Evolutionary conservation across 1,140 invertebrate genomes (phyloP).

Genomic region (Cherax quadricarinatus): DNA sequence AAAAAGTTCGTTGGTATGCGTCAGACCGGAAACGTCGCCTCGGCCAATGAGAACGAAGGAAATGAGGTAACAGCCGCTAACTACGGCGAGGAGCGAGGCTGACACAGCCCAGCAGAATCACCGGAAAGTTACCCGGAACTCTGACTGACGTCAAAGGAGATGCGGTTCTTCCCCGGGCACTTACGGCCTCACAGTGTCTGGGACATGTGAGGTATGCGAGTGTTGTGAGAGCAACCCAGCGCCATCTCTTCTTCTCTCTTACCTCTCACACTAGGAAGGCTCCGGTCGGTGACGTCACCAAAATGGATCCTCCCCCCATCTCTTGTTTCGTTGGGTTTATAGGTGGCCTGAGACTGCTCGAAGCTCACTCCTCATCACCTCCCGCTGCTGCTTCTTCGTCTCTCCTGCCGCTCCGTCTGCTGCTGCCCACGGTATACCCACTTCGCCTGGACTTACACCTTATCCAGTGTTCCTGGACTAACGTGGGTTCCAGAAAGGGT

Average conservation of each 20-base stretch:
- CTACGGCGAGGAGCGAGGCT: background rate
- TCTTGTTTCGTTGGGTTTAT: background rate
- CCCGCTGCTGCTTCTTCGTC: no score
- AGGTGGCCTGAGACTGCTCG: background rate
- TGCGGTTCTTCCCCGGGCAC: background rate
- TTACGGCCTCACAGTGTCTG: background rate
- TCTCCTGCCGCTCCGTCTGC: no score
- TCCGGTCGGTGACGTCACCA: background rate
- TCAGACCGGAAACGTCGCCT: no score
- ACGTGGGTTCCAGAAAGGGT: no score
- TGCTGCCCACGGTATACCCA: no score
- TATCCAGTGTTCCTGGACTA: no score
- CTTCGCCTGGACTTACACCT: no score
- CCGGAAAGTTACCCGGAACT: background rate
- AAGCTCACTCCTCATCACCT: background rate
- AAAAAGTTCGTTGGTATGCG: no score
- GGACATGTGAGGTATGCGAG: background rate
- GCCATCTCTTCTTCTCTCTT: background rate
- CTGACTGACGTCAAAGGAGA: background rate
- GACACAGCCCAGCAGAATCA: background rate
- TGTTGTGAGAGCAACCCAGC: background rate
- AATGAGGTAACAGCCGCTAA: background rate
- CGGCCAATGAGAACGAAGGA: no score
- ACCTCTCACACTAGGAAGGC: background rate
- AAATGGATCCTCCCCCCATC: background rate